phyloP scores from a whole-genome alignment of 2,797 vertebrate species.

The Margarornis squamiger region DNA sequence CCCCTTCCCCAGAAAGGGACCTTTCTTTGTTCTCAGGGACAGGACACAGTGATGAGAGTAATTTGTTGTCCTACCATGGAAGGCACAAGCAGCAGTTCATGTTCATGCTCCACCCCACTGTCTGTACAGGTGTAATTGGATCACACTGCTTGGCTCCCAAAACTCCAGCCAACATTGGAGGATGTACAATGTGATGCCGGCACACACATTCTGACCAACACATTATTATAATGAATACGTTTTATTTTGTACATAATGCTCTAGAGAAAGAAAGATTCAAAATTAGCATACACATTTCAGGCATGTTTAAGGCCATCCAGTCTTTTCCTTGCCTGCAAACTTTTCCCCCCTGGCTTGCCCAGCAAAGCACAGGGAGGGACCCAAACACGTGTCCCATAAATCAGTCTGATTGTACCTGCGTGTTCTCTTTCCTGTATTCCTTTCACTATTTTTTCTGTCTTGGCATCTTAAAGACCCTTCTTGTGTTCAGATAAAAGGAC shows the following conservation, averaged over 20 bases:
- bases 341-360: not conserved
- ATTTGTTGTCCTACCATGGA: not conserved
- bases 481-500: not conserved
- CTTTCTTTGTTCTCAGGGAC: not conserved
- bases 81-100: not conserved
- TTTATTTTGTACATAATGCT: not conserved
- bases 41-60: not conserved
- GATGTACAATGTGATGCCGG: too few relatives aligned
- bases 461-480: not conserved
- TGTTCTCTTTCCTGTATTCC: not conserved
- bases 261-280: not conserved
- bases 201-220: accelerated
- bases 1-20: not conserved
- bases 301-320: not conserved
- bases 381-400: accelerated
- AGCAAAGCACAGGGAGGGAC: not conserved
- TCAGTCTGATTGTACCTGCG: not conserved
- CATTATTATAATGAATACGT: not conserved
- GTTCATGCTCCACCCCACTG: not conserved
- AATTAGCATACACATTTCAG: not conserved
- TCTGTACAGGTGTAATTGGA: not conserved
- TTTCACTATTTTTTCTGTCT: not conserved
- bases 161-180: not conserved
- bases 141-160: not conserved
- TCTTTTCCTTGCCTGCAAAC: not conserved